Base-by-base conservation (phyloP, 2,113 vertebrate genomes). In the Lycocorax pyrrhopterus region DNA sequence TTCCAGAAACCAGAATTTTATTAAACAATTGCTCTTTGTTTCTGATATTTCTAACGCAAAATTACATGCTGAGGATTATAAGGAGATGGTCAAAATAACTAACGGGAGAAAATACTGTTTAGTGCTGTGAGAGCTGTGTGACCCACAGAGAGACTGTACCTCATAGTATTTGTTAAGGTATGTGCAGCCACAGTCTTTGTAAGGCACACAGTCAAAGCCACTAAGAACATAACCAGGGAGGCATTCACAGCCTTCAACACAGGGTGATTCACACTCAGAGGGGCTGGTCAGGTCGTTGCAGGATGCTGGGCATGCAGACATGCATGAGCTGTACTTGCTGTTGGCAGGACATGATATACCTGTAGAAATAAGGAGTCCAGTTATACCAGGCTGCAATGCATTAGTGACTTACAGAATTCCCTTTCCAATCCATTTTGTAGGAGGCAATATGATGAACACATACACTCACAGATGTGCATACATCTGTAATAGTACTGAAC, bases 171-270 rank as follows among this genome's bases (percentile, higher is more conserved):
- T 96, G 76, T 85, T 20, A 30, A 93, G 91, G 83, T 97, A 97
- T 13, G 76, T 87, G 94, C 97, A 97, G 77, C 98, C 98, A 62
- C 98, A 98, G 13, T 97, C 30, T 43, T 27, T 96, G 88, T 96
- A 98, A 90, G 97, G 97, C 46, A 98, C 97, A 0, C 98, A 98
- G 15, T 96, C 90, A 58, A 43, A 94, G 22, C 67, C 97, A 44
- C 97, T 98, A 4, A 98, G 96, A 82, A 98, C 66, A 21, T 96
- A 97, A 37, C 98, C 98, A 49, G 94, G 87, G 37, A 96, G 78
- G 82, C 98, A 98, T 93, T 97, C 94, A 39, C 98, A 98, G 94
- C 97, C 97, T 90, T 98, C 97, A 17, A 89, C 49, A 58, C 91
- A 95, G 27, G 96, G 96, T 12, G 60, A 67, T 67, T 89, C 86